Evolutionary conservation across 2,113 vertebrate species (phyloP).

Genomic region (human (Homo sapiens)): DNA sequence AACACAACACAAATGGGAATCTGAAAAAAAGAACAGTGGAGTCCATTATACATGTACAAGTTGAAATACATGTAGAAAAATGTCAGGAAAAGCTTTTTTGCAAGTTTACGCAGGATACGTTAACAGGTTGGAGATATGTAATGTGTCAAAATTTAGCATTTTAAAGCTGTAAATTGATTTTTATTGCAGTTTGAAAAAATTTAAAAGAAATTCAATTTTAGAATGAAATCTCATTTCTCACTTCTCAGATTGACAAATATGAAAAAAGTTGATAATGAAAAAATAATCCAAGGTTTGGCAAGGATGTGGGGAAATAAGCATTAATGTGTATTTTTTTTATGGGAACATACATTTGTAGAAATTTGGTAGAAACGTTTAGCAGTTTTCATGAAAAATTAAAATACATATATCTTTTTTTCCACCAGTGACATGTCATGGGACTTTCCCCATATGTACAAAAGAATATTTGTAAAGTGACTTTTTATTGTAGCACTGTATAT

Average conservation of each 20-base stretch:
- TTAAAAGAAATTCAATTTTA: background rate
- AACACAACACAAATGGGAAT: background rate
- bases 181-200: background rate
- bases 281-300: background rate
- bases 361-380: slow-evolving; percentile 16
- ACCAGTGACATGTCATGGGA: background rate
- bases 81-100: background rate
- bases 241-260: slow-evolving; percentile 2
- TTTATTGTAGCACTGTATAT: background rate
- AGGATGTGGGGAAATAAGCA: background rate
- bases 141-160: background rate
- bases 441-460: background rate
- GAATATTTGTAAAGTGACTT: background rate
- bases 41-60: background rate
- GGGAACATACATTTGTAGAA: background rate
- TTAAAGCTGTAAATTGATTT: background rate
- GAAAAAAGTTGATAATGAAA: slow-evolving; percentile 4
- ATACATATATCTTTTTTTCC: background rate
- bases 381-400: slow-evolving; percentile 23
- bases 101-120: background rate
- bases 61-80: background rate
- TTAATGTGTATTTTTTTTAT: background rate
- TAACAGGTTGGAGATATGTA: background rate
- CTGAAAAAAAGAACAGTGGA: background rate
- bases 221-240: background rate